Evolutionary conservation across 2,888 invertebrate genomes (phyloP), one percentile per base, ranked within the genome.

Genomic region (Melolontha melolontha): DNA sequence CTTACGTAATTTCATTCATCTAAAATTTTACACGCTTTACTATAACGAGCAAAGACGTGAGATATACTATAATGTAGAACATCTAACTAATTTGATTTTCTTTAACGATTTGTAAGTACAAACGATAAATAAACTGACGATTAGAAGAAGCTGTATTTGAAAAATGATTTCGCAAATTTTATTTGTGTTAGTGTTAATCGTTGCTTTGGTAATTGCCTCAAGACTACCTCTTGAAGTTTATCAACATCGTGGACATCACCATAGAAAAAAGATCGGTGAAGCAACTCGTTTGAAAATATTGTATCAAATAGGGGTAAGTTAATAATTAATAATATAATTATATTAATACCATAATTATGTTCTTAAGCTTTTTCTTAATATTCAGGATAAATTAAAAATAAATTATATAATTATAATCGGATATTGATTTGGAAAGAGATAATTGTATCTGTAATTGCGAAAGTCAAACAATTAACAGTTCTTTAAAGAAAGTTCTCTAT

Each of bases 241-340:
- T 78, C 85, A 79, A 70, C 78, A 79, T 66, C 76, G 77, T 71
- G 75, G 77, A 2, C 71, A 75, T 12, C 78, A 79, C 67, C 82
- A 86, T 76, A 84, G 85, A 80, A 84, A 86, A 78, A 82, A 83
- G 78, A 74, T 83, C 75, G 84, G 85, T 74, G 84, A 85, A 73
- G 85, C 85, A 77, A 84, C 83, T 73, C 84, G 86, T 70, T 85
- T 89, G 66, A 88, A 89, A 81, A 87, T 92, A 74, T 85, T 93
- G 70, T 93, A 92, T 81, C 92, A 91, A 84, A 87, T 87, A 69
- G 91, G 91, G 88, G 91, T 91, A 83, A 91, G 90, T 87, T 73
- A 29, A 29, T 29, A 29, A 29, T 29, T 5, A 29, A 5, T 29
- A 29, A 29, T 5, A 29, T 29, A 5, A 29, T 29, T 29, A 29